These are phyloP conservation scores for Abscondita cerata DNA, from an alignment of 2,888 invertebrate genomes.

Conservation along the genomic window DNA sequence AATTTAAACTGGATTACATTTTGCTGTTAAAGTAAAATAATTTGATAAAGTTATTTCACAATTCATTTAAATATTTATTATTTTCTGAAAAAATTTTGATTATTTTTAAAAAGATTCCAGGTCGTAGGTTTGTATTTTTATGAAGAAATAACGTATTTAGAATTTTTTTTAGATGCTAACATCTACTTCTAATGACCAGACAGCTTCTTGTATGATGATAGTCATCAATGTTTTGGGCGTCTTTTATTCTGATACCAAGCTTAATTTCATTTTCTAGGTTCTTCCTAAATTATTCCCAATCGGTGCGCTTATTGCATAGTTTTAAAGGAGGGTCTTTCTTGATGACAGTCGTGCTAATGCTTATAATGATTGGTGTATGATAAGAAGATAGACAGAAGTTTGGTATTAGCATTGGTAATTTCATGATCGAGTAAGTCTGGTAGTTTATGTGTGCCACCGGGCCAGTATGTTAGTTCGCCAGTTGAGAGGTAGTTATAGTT, in stretches of 20 bases:
- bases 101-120: too few relatives aligned
- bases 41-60: too few relatives aligned
- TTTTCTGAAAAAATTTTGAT: too few relatives aligned
- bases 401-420: background rate
- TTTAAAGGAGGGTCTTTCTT: background rate
- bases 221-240: background rate
- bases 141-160: too few relatives aligned
- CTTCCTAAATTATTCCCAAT: background rate
- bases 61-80: too few relatives aligned
- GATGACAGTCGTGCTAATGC: background rate
- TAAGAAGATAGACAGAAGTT: too few relatives aligned
- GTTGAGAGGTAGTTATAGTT: background rate
- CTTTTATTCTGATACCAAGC: background rate
- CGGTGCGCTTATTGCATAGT: background rate
- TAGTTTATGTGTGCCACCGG: background rate
- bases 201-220: too few relatives aligned
- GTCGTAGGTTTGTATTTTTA: too few relatives aligned
- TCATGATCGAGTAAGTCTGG: background rate
- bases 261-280: background rate
- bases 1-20: too few relatives aligned
- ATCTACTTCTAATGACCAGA: too few relatives aligned
- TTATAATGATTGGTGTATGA: constrained; percentile 6
- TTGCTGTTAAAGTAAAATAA: too few relatives aligned
- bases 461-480: background rate
- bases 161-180: too few relatives aligned